Percentiles rank a stretch among this genome's conserved stretches.
These are phyloP conservation scores for Pissodes strobi DNA, from an alignment of 1,140 invertebrate genomes.

Conservation along the genomic window DNA sequence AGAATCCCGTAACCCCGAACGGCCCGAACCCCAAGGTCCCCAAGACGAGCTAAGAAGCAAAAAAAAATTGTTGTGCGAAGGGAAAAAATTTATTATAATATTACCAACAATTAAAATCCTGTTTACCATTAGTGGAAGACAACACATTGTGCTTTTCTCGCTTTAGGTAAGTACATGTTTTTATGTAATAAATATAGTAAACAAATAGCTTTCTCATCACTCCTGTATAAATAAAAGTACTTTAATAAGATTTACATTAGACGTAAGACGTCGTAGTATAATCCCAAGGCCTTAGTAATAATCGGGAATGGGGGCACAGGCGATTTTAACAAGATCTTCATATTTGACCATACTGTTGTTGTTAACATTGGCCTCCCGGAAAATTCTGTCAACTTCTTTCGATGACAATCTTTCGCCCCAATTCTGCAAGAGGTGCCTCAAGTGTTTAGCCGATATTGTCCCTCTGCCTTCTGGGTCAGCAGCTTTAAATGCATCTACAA, in stretches of 20 bases:
- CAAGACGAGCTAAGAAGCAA: too few relatives aligned
- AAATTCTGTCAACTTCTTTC: constrained; percentile 94
- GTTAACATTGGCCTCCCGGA: constrained; percentile 87
- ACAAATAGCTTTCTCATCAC: not conserved
- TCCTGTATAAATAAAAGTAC: not conserved
- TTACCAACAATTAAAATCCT: too few relatives aligned
- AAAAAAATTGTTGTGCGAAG: too few relatives aligned
- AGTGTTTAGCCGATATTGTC: constrained; percentile 77
- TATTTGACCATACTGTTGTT: constrained; percentile 83
- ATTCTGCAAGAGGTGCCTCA: constrained; percentile 84
- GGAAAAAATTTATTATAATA: too few relatives aligned
- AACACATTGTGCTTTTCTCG: too few relatives aligned
- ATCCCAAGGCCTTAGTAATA: constrained; percentile 71
- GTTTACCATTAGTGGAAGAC: too few relatives aligned
- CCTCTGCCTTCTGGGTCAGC: constrained; percentile 77
- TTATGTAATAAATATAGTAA: constrained; percentile 7
- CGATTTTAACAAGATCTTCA: constrained; percentile 91
- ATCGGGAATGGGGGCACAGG: constrained; percentile 91
- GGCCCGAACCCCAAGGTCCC: too few relatives aligned
- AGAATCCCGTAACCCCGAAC: too few relatives aligned
- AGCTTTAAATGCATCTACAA: constrained; percentile 85
- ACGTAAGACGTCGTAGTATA: not conserved
- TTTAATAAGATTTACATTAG: not conserved
- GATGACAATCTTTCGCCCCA: constrained; percentile 90
- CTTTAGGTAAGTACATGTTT: not conserved